Base-by-base conservation (phyloP, 2,113 vertebrate species). In the Meleagris gallopavo region DNA sequence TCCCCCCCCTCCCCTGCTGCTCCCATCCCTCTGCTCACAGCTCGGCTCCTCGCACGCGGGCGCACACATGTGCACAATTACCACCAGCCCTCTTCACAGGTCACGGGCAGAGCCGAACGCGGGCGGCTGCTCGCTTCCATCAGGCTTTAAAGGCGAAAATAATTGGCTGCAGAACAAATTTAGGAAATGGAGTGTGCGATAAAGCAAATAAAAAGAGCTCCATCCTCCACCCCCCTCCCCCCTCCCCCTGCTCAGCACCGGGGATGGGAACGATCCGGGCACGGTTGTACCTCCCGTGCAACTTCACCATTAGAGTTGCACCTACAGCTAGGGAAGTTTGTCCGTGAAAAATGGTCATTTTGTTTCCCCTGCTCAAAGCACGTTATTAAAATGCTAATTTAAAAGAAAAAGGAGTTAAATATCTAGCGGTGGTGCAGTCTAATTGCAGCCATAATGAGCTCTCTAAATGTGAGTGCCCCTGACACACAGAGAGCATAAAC, bases 311-410 rank as follows among this genome's bases (percentile, higher is more conserved):
- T 97, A 96, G 97, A 98, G 97, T 98, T 96, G 94, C 97, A 98
- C 98, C 97, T 97, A 96, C 96, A 97, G 97, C 98, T 97, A 92
- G 81, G 86, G 97, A 98, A 98, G 97, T 98, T 98, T 97, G 97
- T 96, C 97, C 97, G 94, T 98, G 98, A 98, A 98, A 98, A 98
- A 98, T 98, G 97, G 97, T 98, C 98, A 98, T 98, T 98, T 98
- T 97, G 97, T 97, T 98, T 97, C 97, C 90, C 96, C 97, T 97
- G 97, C 98, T 98, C 97, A 91, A 96, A 98, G 98, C 97, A 96
- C 97, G 98, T 98, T 98, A 98, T 98, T 98, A 98, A 98, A 98
- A 98, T 98, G 98, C 98, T 98, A 98, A 98, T 98, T 98, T 98
- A 98, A 98, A 98, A 98, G 98, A 98, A 98, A 98, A 98, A 97